Percentiles rank a stretch among this genome's conserved stretches.
These are phyloP conservation scores for Phalacrocorax aristotelis DNA, from an alignment of 2,113 vertebrate genomes.

Conservation along the genomic window DNA sequence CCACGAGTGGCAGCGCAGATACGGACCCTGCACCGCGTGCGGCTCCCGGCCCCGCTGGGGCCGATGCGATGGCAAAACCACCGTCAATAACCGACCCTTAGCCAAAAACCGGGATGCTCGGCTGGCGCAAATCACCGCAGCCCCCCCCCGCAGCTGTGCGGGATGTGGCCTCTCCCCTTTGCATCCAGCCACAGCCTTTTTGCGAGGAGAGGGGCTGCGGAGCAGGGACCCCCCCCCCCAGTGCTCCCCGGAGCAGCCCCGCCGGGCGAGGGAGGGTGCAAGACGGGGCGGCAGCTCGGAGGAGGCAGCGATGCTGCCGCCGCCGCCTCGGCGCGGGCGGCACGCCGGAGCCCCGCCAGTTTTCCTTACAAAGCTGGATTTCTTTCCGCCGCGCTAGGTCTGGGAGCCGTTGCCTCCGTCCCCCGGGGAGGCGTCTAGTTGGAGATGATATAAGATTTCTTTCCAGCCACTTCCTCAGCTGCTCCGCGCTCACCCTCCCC, in stretches of 20 bases:
- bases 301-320: not conserved
- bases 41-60: not conserved
- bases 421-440: not conserved
- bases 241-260: not conserved
- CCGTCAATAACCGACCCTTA: fast-evolving
- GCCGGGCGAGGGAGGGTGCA: too few relatives aligned
- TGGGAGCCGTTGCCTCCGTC: not conserved
- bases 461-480: not conserved
- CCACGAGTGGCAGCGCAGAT: fast-evolving
- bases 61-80: not conserved
- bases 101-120: not conserved
- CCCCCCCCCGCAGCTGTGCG: not conserved
- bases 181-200: not conserved
- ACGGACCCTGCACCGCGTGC: fast-evolving
- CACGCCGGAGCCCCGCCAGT: not conserved
- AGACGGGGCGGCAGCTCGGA: not conserved
- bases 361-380: not conserved
- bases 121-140: not conserved
- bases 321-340: not conserved
- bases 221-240: not conserved
- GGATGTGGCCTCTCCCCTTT: not conserved
- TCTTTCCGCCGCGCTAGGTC: not conserved
- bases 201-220: not conserved
- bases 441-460: not conserved
- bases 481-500: not conserved